These are phyloP conservation scores for Psammodynastes pulverulentus DNA, from an alignment of 2,113 vertebrate genomes.

Conservation along the genomic window DNA sequence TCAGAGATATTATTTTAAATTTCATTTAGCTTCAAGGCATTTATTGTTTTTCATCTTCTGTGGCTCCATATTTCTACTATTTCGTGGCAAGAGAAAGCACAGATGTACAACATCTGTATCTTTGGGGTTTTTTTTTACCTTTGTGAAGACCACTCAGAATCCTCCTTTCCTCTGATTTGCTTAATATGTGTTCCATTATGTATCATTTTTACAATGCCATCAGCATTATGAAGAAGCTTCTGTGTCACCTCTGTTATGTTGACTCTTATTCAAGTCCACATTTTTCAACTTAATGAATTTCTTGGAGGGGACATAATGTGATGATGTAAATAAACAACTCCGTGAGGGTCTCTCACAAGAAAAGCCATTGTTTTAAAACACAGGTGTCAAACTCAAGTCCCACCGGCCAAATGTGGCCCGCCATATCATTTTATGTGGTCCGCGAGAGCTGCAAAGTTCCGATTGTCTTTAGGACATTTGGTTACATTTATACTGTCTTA, in stretches of 20 bases:
- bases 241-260: not conserved
- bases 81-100: conserved; percentile 27
- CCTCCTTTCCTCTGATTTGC: conserved; percentile 5
- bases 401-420: too few species aligned
- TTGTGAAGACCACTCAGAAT: not conserved
- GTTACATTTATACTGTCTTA: too few species aligned
- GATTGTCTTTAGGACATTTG: too few species aligned
- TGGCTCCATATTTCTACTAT: conserved; percentile 43
- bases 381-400: too few species aligned
- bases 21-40: not conserved
- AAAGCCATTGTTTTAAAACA: not conserved
- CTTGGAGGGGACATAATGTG: not conserved
- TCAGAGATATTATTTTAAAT: not conserved
- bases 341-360: not conserved
- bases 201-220: not conserved
- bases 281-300: not conserved
- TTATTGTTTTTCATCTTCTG: conserved; percentile 32
- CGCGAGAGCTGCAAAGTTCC: too few species aligned
- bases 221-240: not conserved
- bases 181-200: conserved; percentile 8
- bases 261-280: not conserved
- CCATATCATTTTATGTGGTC: too few species aligned
- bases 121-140: not conserved
- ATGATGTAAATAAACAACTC: not conserved
- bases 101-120: conserved; percentile 43